Evolutionary conservation across 2,113 vertebrate species (phyloP), one percentile per base, ranked within the genome.

Genomic region (Hippopotamus amphibius): DNA sequence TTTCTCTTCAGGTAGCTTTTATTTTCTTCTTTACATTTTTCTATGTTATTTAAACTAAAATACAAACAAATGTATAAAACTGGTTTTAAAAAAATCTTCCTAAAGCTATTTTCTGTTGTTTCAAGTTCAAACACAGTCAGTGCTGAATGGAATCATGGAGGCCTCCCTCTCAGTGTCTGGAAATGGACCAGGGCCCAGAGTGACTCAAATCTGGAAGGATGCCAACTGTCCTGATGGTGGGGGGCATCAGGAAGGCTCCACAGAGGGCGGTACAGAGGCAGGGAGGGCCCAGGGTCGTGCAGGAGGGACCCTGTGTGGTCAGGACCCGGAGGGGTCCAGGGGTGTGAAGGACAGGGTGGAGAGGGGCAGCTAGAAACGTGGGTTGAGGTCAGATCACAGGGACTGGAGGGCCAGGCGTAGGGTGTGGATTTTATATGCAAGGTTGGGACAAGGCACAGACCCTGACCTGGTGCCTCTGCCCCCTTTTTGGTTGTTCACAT

Each of bases 361-460:
- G 33, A 12, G 13, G 7, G 24, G 3, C 2, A 9, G 55, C 13
- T 8, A 8, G 84, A 22, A 41, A 30, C 11, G 43, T 5, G 46
- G 66, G 17, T 2, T 1, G 68, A 69, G 12, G 53, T 26, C 1
- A 6, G n/a, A 37, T 6, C 22, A 1, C 0, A 0, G 30, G 0
- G 13, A 1, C n/a, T 1, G 0, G 57, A 46, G 55, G 68, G 17
- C 41, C 28, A 21, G 41, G 14, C 0, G 21, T 33, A 22, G 71
- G 53, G 12, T 1, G 2, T 9, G 24, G 21, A 30, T 22, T 50
- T 13, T 33, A 48, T 3, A 6, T 3, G 50, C 57, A 63, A 46
- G 65, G 66, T 7, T 24, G 84, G 30, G 50, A 2, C 0, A 26
- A 48, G 41, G 5, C 14, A 0, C 2, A 6, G 46, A 46, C 28